Evolutionary conservation across 1,140 invertebrate genomes (phyloP), one percentile per base, ranked within the genome.

Genomic region (Calosoma granatense): DNA sequence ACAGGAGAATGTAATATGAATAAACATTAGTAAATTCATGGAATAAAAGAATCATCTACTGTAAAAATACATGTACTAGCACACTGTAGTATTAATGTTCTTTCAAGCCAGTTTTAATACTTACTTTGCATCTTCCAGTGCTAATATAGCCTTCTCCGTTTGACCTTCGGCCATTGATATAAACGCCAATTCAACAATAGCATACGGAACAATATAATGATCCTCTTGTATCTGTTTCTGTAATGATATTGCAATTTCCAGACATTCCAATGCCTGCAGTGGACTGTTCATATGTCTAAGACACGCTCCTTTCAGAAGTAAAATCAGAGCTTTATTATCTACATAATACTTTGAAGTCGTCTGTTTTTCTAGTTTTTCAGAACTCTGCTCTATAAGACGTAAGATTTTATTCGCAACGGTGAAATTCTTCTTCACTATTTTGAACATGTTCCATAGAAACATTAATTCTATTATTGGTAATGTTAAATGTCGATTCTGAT

Each of bases 381-480:
- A 72, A 22, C 81, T 79, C 3, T 75, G 76, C 61, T 93, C 89
- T 47, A 94, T 84, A 19, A 81, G 69, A 67, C 82, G 81, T 30
- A 86, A 81, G 56, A 95, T 76, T n/a, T 76, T 77, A 64, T 88
- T 77, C 22, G 88, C 78, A 11, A 86, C 70, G 20, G 80, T 73
- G 56, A 76, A 77, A 56, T 87, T 82, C 61, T 85, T 87, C 20
- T 85, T 85, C 41, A 97, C 74, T 26, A 94, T 82, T 61, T 85
- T 85, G 70, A 97, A 94, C 61, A 92, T 81, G 76, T 97, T 97
- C 93, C 93, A 97, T 0, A 97, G 77, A 67, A 91, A 97, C 63
- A 97, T 80, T 54, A 97, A 76, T 73, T 98, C 94, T 59, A 92
- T 76, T 20, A 85, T 84, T 11, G 94, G 92, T 53, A 97, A 75